phyloP scores from a whole-genome alignment of 1,140 invertebrate species.

The Cryptotermes secundus region DNA sequence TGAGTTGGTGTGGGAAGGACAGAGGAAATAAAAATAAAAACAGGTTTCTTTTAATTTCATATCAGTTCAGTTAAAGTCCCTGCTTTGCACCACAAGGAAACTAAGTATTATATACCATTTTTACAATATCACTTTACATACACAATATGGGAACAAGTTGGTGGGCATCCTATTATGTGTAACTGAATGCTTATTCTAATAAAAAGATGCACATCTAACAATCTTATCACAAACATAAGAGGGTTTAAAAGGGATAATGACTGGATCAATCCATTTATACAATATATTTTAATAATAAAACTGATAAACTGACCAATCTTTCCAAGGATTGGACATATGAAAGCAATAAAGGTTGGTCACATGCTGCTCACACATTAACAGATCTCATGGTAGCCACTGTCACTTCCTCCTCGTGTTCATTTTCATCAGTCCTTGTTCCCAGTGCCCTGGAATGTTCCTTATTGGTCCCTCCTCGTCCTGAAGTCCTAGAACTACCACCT shows the following conservation, averaged over 20 bases:
- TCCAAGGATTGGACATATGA: neutral
- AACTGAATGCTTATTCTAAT: neutral
- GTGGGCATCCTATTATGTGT: neutral
- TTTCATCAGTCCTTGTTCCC: neutral
- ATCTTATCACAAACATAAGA: neutral
- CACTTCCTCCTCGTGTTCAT: neutral
- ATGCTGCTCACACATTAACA: conserved; percentile 30
- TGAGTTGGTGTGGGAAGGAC: too few relatives aligned
- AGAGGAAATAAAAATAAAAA: too few relatives aligned
- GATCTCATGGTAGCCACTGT: conserved; percentile 30
- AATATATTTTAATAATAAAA: neutral
- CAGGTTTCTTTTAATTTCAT: neutral
- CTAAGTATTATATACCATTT: neutral
- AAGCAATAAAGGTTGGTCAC: neutral
- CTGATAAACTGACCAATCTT: neutral
- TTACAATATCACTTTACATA: neutral
- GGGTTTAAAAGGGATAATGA: neutral
- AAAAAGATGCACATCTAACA: neutral
- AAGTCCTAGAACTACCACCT: neutral
- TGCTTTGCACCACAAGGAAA: neutral
- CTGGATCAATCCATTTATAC: neutral
- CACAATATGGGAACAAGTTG: neutral
- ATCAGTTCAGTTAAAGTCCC: neutral
- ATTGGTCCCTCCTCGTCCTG: neutral
- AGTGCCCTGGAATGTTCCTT: neutral